Conservation (phyloP, 2,888 invertebrate species). For the Rhogogaster chlorosoma region DNA sequence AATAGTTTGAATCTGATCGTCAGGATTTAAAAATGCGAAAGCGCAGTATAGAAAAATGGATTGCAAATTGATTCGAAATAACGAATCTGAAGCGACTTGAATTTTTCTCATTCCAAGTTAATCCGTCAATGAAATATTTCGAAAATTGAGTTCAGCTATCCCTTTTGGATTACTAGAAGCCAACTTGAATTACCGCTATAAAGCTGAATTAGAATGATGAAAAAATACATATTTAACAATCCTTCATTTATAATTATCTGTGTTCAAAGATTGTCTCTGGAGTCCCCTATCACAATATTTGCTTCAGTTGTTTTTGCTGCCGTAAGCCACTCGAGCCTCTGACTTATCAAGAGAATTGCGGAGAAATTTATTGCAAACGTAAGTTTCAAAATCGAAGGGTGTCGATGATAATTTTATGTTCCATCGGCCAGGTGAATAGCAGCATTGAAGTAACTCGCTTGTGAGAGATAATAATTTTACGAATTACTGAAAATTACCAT, state of each 20-base stretch:
- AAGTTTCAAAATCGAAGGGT: slow-evolving; percentile 60
- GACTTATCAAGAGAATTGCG: slow-evolving; percentile 78
- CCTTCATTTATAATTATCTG: neutral
- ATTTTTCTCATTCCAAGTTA: neutral
- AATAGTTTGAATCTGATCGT: neutral
- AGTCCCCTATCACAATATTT: slow-evolving; percentile 78
- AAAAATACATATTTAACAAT: neutral
- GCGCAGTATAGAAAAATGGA: neutral
- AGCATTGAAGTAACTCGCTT: too few species aligned
- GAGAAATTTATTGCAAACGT: slow-evolving; percentile 80
- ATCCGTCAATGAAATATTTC: neutral
- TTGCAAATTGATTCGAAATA: neutral
- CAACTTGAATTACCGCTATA: neutral
- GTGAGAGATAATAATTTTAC: too few species aligned
- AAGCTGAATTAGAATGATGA: neutral
- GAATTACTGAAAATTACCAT: neutral
- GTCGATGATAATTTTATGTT: neutral
- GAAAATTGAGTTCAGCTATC: neutral
- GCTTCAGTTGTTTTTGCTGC: slow-evolving; percentile 80
- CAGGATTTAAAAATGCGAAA: neutral
- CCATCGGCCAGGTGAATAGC: too few species aligned
- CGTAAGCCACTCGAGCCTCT: slow-evolving; percentile 78
- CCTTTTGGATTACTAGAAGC: neutral
- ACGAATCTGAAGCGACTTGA: neutral
- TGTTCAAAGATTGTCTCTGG: slow-evolving; percentile 74